Base-by-base conservation (phyloP, 92 coral and sea anemone species). In the Pocillopora meandrina region DNA sequence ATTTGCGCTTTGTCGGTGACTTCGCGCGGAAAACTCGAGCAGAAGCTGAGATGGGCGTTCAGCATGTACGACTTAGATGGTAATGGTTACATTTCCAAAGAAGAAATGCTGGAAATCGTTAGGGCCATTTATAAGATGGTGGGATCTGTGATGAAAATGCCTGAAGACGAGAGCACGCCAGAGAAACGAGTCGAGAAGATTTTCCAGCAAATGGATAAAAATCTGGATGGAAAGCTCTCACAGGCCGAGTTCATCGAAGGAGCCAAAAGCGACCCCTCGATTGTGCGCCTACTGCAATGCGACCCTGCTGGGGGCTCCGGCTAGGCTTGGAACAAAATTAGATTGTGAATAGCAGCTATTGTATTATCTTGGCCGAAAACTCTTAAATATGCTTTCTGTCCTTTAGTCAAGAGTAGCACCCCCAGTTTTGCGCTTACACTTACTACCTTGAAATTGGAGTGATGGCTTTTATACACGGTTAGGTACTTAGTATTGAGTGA, bases 1-100 rank as follows among this genome's bases (percentile, higher is more conserved):
- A 96, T 96, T 86, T 96, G 98, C 84, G 98, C 98, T 4, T 87
- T 96, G 70, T 96, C 98, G 35, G 98, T 96, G 87, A 96, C 98
- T 16, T 96, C 98, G 60, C 98, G 98, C 16, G 98, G 98, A 9
- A 92, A 90, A 56, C 82, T 96, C 60, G 98, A 96, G 85, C 95
- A 96, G 93, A 96, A 96, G 85, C 89, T 96, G 55, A 96, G 92
- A 77, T 96, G 98, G 98, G 98, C 98, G 21, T 96, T 96, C 86
- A 96, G 97, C 81, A 94, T 96, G 98, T 96, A 96, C 78, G 98
- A 96, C 86, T 84, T 92, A 49, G 96, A 96, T 61, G 98, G 95
- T 31, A 94, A 96, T 87, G 98, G 98, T 3, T 92, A 81, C 89
- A 94, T 92, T 80, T 88, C 94, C 23, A 88, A 89, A 64, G 92